phyloP scores from a whole-genome alignment of 2,888 invertebrate genomes.

The Leucoptera coffeella region DNA sequence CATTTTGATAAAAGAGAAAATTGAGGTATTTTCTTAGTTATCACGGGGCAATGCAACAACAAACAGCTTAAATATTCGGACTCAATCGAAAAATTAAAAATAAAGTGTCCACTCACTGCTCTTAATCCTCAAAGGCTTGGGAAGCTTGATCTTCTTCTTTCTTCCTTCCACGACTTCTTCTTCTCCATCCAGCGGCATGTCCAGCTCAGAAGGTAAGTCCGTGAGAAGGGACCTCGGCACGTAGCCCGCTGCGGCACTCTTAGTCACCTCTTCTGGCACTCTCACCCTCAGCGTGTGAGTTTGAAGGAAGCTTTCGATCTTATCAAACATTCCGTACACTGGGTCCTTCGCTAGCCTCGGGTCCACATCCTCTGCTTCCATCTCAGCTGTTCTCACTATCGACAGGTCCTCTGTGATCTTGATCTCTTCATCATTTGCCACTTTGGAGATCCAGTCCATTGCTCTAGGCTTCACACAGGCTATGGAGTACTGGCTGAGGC shows the following conservation, averaged over 20 bases:
- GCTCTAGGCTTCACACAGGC: conserved; percentile 75
- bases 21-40: no score
- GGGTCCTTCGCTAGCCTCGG: conserved; percentile 50
- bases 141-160: conserved; percentile 47
- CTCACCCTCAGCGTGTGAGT: conserved; percentile 70
- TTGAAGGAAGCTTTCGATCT: conserved; percentile 68
- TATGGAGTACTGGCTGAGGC: conserved; percentile 62
- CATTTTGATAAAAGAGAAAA: no score
- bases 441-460: conserved; percentile 65
- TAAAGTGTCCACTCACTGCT: conserved; percentile 26
- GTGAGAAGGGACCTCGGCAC: conserved; percentile 60
- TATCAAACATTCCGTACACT: conserved; percentile 59
- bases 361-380: conserved; percentile 28
- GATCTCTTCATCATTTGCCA: conserved; percentile 62
- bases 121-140: conserved; percentile 45
- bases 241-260: conserved; percentile 50
- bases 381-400: conserved; percentile 57
- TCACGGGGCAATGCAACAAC: no score
- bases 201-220: conserved; percentile 60
- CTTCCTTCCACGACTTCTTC: conserved; percentile 38
- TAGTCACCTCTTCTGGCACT: conserved; percentile 59
- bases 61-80: no score
- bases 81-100: neutral
- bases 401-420: conserved; percentile 70
- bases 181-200: conserved; percentile 64